These are phyloP conservation scores for Montipora cactus DNA, from an alignment of 64 coral and sea anemone species.

Conservation along the genomic window DNA sequence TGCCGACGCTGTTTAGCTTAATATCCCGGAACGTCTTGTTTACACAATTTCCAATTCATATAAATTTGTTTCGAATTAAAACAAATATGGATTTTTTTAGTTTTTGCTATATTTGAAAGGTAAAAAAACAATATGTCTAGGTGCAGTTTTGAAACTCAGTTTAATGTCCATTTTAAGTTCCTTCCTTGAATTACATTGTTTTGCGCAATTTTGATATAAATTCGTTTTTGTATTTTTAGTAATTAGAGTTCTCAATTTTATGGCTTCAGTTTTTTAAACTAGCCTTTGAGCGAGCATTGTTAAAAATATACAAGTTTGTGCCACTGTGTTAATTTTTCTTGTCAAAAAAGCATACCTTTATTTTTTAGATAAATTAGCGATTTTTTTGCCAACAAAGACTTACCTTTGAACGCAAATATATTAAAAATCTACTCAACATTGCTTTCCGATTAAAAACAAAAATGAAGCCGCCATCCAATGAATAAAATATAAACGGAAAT, in stretches of 20 bases:
- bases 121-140: neutral
- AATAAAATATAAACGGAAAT: neutral
- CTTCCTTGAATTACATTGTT: too few species aligned
- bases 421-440: neutral
- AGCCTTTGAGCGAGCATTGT: too few species aligned
- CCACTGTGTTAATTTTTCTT: too few species aligned
- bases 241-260: too few species aligned
- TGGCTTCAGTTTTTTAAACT: too few species aligned
- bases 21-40: neutral
- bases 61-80: constrained; percentile 7
- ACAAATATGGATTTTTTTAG: neutral
- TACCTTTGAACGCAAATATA: neutral
- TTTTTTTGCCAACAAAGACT: neutral
- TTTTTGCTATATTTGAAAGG: neutral
- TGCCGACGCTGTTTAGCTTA: neutral
- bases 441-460: constrained; percentile 4
- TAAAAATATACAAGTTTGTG: too few species aligned
- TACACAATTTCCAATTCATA: neutral
- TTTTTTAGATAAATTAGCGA: neutral
- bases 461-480: neutral
- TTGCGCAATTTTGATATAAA: too few species aligned
- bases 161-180: too few species aligned
- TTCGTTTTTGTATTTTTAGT: too few species aligned
- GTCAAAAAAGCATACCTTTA: too few species aligned
- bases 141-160: too few species aligned